Percentiles rank a stretch among this genome's conserved stretches.
phyloP scores from a whole-genome alignment of 2,888 invertebrate species.

The Hesperia comma region DNA sequence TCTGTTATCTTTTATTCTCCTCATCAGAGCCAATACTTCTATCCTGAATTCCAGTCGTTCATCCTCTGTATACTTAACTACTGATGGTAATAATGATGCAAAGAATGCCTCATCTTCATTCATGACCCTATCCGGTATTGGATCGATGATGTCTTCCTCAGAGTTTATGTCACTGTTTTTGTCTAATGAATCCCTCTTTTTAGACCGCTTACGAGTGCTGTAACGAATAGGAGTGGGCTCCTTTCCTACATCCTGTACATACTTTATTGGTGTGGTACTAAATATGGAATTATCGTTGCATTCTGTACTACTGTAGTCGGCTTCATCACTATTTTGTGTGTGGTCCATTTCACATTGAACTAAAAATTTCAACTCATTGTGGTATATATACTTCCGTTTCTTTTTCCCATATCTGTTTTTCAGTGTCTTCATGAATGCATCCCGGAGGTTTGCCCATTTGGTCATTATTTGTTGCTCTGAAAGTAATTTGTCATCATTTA shows the following conservation, averaged over 20 bases:
- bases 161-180: constrained; percentile 54
- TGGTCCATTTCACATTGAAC: constrained; percentile 51
- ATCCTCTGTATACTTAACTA: constrained; percentile 72
- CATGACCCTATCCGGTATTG: constrained; percentile 73
- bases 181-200: constrained; percentile 45
- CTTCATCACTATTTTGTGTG: constrained; percentile 10
- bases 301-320: constrained; percentile 44
- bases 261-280: constrained; percentile 39
- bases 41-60: constrained; percentile 74
- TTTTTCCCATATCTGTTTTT: constrained; percentile 61
- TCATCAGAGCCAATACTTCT: constrained; percentile 71
- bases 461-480: constrained; percentile 65
- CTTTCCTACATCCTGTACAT: constrained; percentile 40
- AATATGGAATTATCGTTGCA: constrained; percentile 42
- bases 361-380: constrained; percentile 68
- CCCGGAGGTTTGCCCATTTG: constrained; percentile 76
- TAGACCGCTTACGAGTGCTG: constrained; percentile 49
- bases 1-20: constrained; percentile 64
- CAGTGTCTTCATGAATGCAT: constrained; percentile 70
- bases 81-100: constrained; percentile 70
- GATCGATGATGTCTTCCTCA: constrained; percentile 60
- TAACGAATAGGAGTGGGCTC: constrained; percentile 36
- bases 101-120: constrained; percentile 80
- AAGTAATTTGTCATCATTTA: constrained; percentile 40
- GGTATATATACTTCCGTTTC: constrained; percentile 62